These are phyloP conservation scores for Anas bahamensis DNA, from an alignment of 2,797 vertebrate genomes.

Conservation along the genomic window DNA sequence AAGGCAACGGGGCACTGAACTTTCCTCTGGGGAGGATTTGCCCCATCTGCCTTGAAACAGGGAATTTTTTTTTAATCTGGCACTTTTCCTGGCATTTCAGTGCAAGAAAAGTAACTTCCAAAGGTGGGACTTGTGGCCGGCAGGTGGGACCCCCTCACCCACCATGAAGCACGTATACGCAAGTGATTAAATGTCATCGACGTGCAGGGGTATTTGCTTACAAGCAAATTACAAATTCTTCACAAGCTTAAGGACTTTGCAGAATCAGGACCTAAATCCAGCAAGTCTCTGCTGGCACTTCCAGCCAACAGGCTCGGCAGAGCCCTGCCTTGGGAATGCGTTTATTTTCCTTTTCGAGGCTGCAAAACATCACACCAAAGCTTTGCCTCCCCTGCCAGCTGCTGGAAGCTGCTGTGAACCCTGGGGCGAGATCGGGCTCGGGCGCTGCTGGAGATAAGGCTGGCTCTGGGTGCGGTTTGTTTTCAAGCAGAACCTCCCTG, in stretches of 20 bases:
- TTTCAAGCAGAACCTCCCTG: neutral
- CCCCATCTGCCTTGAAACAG: neutral
- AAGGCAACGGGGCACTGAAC: neutral
- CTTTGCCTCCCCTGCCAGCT: neutral
- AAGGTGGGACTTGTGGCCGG: neutral
- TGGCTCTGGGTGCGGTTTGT: neutral
- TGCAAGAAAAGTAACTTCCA: neutral
- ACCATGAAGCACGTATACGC: neutral
- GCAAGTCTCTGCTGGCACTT: neutral
- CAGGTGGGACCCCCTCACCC: neutral
- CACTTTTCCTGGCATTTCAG: neutral
- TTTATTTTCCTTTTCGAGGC: conserved; percentile 43
- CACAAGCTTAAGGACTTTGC: conserved; percentile 59
- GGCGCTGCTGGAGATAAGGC: neutral
- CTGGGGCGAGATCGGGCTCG: neutral
- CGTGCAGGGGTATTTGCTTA: conserved; percentile 43
- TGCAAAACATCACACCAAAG: neutral
- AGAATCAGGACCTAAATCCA: conserved; percentile 53
- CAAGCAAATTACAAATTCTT: conserved; percentile 66
- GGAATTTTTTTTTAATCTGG: neutral
- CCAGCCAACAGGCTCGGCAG: neutral
- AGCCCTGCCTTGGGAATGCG: conserved; percentile 22
- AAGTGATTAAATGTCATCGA: conserved; percentile 36
- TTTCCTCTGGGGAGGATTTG: neutral
- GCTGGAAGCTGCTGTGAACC: neutral